Evolutionary conservation across 2,888 invertebrate species (phyloP), one percentile per base, ranked within the genome.

Genomic region (Napeogenes sylphis): DNA sequence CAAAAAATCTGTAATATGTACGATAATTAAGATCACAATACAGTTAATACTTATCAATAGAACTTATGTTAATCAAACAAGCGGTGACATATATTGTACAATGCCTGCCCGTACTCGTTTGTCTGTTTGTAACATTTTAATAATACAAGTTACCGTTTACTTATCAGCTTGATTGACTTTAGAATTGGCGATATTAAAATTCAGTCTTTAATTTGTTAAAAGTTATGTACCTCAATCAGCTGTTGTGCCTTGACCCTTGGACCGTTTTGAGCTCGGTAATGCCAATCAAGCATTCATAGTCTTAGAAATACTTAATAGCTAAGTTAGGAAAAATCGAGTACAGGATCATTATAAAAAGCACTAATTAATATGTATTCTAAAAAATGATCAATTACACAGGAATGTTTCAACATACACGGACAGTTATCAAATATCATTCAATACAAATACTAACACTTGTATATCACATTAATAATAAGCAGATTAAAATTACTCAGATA

Each of bases 21-120:
- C 71, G 81, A 84, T 81, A 85, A 82, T 84, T 82, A 85, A 83
- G 80, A 90, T 89, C 88, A 90, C 89, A 89, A 84, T 89, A 89
- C 82, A 83, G 81, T 85, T 87, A 88, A 86, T 87, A 89, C 89
- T 90, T 89, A 90, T 67, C 68, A 83, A 80, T 86, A 82, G 77
- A 82, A 77, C 82, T 85, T 84, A 85, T 72, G 77, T 75, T 83
- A 83, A 73, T 78, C 78, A 81, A 84, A 82, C 76, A 82, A 79
- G 71, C 78, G 79, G 77, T 77, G 81, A 77, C 80, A 70, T 70
- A 66, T 70, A 70, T 71, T 77, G 81, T 79, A 78, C 83, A 82
- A 82, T 79, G 80, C 71, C 71, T 55, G 58, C 67, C 64, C 64
- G 62, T 57, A 53, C 62, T 51, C 58, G 55, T 58, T 45, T 61